Base-by-base conservation (phyloP, 2,113 vertebrate species). In the Leptocoma aspasia region DNA sequence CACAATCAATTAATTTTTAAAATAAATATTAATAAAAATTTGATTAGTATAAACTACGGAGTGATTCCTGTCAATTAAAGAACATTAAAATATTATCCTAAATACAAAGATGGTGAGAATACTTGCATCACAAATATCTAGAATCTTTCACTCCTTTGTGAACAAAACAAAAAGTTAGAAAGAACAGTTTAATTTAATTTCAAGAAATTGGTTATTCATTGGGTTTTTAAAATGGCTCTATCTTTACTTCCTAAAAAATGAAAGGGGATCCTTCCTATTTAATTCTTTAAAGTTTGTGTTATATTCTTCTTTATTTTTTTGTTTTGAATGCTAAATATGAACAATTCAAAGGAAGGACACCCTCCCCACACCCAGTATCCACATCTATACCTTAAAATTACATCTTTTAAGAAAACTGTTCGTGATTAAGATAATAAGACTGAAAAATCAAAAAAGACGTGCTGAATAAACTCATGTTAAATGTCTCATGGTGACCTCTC, bases 281-380 rank as follows among this genome's bases (percentile, higher is more conserved):
- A 60, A 22, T 45, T 70, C 27, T 78, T 60, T 42, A 27, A 39
- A n/a, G 3, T 61, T 76, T 89, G 15, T 81, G 1, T 15, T 68
- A 4, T 52, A 24, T 1, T 60, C 19, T 64, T 83, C 13, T 15
- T 86, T 82, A 28, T n/a, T 1, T 35, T 61, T 83, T 78, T 42
- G 9, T 7, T 91, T 86, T 82, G 41, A 69, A 76, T 54, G 27
- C 2, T 49, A 61, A 57, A 57, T 69, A 59, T 23, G 16, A 72
- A 23, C 54, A 89, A 88, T 64, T 73, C 44, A 80, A 66, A 75
- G 10, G 56, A 66, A 81, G 57, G 10, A 27, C 6, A 60, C 1
- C 1, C 2, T 2, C 4, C 4, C 2, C 6, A 7, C 22, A 19
- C 12, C 3, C n/a, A 39, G 12, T 60, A 54, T 30, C 17, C 13